phyloP scores from a whole-genome alignment of 1,140 invertebrate genomes.

The Saccostrea cuccullata region DNA sequence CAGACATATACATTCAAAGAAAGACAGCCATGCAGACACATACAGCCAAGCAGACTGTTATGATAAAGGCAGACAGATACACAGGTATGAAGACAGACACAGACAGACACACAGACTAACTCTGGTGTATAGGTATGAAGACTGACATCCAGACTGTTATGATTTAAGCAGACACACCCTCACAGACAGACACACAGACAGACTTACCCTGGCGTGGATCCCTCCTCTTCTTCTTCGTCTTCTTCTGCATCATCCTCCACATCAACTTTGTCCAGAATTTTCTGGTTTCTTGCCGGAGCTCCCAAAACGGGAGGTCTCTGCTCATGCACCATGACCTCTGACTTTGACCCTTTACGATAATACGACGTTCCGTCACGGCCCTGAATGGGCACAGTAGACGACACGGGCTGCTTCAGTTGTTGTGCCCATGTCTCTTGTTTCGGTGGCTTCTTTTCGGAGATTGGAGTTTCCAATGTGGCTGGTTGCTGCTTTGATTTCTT shows the following conservation, averaged over 20 bases:
- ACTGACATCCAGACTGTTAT: too few species aligned
- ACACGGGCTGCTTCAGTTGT: neutral
- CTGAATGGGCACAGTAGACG: neutral
- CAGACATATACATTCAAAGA: too few species aligned
- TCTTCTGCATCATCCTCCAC: constrained; percentile 56
- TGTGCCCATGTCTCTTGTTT: neutral
- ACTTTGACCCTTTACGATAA: constrained; percentile 65
- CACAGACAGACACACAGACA: neutral
- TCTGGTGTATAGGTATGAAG: too few species aligned
- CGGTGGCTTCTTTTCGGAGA: constrained; percentile 30
- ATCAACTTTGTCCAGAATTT: constrained; percentile 55
- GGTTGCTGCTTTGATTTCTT: neutral
- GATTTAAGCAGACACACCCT: too few species aligned
- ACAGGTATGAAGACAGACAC: neutral
- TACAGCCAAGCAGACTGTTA: too few species aligned
- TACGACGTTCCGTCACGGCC: constrained; percentile 43
- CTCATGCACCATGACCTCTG: constrained; percentile 62
- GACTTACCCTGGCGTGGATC: constrained; percentile 67
- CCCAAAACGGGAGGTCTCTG: constrained; percentile 69
- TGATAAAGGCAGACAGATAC: neutral
- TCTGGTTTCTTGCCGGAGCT: constrained; percentile 57
- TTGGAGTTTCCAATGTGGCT: constrained; percentile 50
- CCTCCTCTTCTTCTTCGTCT: constrained; percentile 57
- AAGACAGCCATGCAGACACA: neutral
- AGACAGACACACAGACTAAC: neutral